Percentiles rank a stretch among this genome's conserved stretches.
Conservation (phyloP, 2,797 vertebrate species). For the Pygocentrus nattereri region DNA sequence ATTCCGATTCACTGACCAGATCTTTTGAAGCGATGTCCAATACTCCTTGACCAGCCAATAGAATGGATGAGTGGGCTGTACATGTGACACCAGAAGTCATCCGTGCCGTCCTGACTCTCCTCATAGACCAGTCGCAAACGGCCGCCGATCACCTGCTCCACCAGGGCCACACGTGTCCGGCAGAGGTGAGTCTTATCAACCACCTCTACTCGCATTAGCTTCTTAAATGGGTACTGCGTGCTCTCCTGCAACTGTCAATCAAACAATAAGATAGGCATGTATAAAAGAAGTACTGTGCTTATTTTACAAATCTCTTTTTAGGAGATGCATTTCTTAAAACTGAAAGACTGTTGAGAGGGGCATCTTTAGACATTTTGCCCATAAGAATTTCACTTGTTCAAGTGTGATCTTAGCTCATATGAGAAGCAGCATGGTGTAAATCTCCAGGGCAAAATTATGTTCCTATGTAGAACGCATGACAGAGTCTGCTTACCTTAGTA, state of each 20-base stretch:
- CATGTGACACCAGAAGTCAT: constrained; percentile 99
- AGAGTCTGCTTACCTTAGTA: constrained; percentile 82
- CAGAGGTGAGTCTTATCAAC: constrained; percentile 98
- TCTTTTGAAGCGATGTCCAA: constrained; percentile 98
- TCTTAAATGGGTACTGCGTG: constrained; percentile 96
- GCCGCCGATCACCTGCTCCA: constrained; percentile 95
- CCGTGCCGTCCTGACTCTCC: constrained; percentile 92
- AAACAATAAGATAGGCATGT: constrained; percentile 18
- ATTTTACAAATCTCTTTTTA: not conserved
- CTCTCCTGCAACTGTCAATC: constrained; percentile 89
- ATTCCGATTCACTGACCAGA: constrained; percentile 93
- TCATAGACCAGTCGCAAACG: constrained; percentile 93
- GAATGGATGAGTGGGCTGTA: constrained; percentile 95
- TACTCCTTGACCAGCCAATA: constrained; percentile 96
- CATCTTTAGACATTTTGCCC: too few relatives aligned
- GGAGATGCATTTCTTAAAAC: too few relatives aligned
- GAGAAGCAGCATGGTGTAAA: too few relatives aligned
- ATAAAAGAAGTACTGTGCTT: not conserved
- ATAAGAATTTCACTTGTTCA: too few relatives aligned
- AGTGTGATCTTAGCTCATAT: too few relatives aligned
- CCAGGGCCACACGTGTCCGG: constrained; percentile 93
- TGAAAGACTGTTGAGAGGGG: too few relatives aligned
- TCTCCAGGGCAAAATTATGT: too few relatives aligned
- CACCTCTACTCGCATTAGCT: constrained; percentile 97
- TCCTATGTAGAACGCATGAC: too few relatives aligned